These are phyloP conservation scores for Cheilosia variabilis DNA, from an alignment of 2,888 invertebrate species.

Conservation along the genomic window DNA sequence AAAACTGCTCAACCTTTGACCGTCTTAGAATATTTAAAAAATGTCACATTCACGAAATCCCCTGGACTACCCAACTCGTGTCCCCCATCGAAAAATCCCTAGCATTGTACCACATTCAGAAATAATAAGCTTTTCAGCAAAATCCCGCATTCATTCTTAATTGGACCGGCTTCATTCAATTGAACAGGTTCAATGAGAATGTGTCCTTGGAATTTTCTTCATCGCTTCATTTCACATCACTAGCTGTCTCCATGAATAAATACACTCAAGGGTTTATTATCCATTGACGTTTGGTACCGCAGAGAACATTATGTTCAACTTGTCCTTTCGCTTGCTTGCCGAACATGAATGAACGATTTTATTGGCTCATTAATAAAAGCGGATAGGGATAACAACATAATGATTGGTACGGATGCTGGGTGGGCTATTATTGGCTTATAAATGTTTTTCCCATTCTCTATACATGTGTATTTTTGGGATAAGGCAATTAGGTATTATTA, in stretches of 20 bases:
- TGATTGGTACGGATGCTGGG: background rate
- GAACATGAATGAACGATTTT: slow-evolving; percentile 19
- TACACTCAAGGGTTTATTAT: background rate
- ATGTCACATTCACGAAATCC: no score
- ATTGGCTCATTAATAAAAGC: slow-evolving; percentile 26
- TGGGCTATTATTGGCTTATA: slow-evolving; percentile 1
- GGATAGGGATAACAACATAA: slow-evolving; percentile 12
- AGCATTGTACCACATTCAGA: background rate
- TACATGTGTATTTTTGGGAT: background rate
- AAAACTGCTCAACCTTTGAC: no score
- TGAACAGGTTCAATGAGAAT: slow-evolving; percentile 1
- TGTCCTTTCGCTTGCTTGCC: slow-evolving; percentile 1
- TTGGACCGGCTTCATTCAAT: background rate
- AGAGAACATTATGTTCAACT: slow-evolving; percentile 7
- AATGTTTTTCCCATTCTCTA: background rate
- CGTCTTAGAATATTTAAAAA: no score
- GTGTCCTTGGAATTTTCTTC: slow-evolving; percentile 1
- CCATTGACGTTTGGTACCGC: background rate
- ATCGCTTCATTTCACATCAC: background rate
- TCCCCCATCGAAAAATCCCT: background rate
- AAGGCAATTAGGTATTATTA: slow-evolving; percentile 1
- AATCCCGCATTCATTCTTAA: slow-evolving; percentile 1
- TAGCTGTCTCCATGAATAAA: slow-evolving; percentile 2
- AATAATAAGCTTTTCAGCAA: background rate
- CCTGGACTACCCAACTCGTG: no score